Percentiles rank a stretch among this genome's conserved stretches.
These are phyloP conservation scores for Genyomyrus donnyi DNA, from an alignment of 2,113 vertebrate species.

Conservation along the genomic window DNA sequence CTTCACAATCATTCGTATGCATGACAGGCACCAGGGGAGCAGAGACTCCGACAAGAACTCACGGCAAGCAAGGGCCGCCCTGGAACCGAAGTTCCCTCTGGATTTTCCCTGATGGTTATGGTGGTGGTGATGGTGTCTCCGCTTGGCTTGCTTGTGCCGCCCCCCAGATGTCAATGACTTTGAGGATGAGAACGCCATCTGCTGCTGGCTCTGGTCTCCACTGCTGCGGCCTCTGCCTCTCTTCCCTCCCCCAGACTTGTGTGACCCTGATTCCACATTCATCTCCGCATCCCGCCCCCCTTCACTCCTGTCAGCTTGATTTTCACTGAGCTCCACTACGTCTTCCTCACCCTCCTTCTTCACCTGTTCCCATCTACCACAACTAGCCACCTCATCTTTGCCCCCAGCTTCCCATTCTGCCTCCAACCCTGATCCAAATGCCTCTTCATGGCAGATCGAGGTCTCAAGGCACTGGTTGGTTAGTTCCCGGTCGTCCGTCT, in stretches of 20 bases:
- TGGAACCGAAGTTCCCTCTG: slow-evolving; percentile 48
- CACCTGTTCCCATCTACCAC: background rate
- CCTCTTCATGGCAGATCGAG: slow-evolving; percentile 42
- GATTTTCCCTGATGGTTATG: slow-evolving; percentile 36
- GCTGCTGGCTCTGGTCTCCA: slow-evolving; percentile 8
- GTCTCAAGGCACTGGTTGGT: background rate
- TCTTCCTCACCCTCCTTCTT: background rate
- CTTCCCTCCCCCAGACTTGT: background rate
- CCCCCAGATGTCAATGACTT: slow-evolving; percentile 37
- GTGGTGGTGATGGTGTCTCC: slow-evolving; percentile 65
- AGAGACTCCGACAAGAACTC: slow-evolving; percentile 64
- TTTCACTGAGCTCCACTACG: background rate
- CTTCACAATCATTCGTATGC: slow-evolving; percentile 73
- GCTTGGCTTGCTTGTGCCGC: slow-evolving; percentile 65
- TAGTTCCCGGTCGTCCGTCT: slow-evolving; percentile 20
- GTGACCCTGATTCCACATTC: background rate
- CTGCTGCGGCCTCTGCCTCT: background rate
- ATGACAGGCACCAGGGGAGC: slow-evolving; percentile 71
- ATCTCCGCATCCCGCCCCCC: background rate
- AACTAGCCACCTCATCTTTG: background rate
- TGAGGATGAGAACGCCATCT: slow-evolving; percentile 35
- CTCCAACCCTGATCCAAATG: slow-evolving; percentile 15
- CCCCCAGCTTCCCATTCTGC: background rate
- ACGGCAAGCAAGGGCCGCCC: slow-evolving; percentile 50
- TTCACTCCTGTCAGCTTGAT: background rate